phyloP scores from a whole-genome alignment of 2,113 vertebrate species.

The Chloebia gouldiae region DNA sequence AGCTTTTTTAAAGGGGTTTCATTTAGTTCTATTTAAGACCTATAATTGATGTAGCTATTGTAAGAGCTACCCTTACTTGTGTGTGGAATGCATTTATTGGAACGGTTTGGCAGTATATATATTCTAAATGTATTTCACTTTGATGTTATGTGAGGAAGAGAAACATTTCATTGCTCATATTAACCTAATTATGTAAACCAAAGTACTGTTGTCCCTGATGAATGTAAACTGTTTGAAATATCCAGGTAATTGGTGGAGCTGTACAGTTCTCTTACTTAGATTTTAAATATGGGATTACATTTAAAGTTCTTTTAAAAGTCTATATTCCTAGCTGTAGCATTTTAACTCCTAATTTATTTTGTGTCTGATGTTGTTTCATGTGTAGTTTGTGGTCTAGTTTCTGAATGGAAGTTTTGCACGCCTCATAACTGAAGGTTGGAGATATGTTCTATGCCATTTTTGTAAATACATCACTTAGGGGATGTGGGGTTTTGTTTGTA shows the following conservation, averaged over 20 bases:
- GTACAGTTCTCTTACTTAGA: conserved; percentile 11
- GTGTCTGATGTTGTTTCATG: not conserved
- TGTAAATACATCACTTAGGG: not conserved
- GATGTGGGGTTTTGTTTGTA: not conserved
- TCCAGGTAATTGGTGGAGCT: conserved; percentile 39
- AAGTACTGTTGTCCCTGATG: conserved; percentile 55
- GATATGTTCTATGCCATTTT: not conserved
- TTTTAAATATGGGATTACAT: conserved; percentile 24
- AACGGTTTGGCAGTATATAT: not conserved
- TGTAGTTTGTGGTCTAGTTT: not conserved
- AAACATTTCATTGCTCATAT: conserved; percentile 34
- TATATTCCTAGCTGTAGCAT: conserved; percentile 35
- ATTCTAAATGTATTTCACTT: conserved; percentile 35
- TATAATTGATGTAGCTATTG: not conserved
- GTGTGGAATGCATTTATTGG: conserved; percentile 1
- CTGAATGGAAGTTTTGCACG: not conserved
- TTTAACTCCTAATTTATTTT: conserved; percentile 53
- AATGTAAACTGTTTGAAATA: conserved; percentile 54
- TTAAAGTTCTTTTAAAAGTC: not conserved
- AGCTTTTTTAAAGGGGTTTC: not conserved
- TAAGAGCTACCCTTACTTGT: not conserved
- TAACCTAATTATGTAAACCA: conserved; percentile 54
- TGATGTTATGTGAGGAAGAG: conserved; percentile 17
- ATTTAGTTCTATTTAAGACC: not conserved
- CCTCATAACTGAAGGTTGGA: not conserved